These are phyloP conservation scores for Hyla sarda DNA, from an alignment of 2,113 vertebrate species.

Conservation along the genomic window DNA sequence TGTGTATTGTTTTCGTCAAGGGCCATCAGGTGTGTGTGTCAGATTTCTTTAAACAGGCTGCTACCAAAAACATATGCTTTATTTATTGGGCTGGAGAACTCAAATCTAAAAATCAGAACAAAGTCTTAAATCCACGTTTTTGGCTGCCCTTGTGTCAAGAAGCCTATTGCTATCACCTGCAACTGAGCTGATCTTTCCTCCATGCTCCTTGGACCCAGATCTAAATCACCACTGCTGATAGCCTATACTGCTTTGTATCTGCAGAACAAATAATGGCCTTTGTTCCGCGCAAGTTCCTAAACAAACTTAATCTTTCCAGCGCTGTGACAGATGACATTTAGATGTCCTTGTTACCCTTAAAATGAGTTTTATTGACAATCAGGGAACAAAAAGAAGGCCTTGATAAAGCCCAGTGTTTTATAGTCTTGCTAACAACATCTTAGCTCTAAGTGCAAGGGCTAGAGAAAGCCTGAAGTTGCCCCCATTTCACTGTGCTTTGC, in stretches of 20 bases:
- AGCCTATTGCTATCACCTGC: constrained; percentile 78
- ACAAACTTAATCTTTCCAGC: constrained; percentile 91
- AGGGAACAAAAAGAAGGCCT: constrained; percentile 85
- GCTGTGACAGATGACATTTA: constrained; percentile 88
- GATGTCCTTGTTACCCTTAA: constrained; percentile 89
- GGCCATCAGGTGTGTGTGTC: constrained; percentile 81
- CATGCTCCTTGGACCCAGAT: constrained; percentile 71
- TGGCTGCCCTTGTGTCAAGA: constrained; percentile 69
- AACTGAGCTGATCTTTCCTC: constrained; percentile 80
- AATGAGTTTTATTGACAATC: constrained; percentile 90
- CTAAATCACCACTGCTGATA: constrained; percentile 80
- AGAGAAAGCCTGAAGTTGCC: constrained; percentile 91
- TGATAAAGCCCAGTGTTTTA: constrained; percentile 86
- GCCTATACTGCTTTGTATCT: constrained; percentile 80
- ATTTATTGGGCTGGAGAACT: constrained; percentile 63
- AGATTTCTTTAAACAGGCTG: constrained; percentile 72
- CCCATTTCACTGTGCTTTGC: constrained; percentile 89
- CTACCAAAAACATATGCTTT: constrained; percentile 66
- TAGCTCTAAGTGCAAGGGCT: constrained; percentile 80
- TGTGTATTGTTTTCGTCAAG: constrained; percentile 74
- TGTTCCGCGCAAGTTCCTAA: constrained; percentile 87
- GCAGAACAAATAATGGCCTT: constrained; percentile 83
- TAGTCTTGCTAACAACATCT: constrained; percentile 85
- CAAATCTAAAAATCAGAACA: constrained; percentile 42
- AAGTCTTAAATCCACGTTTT: constrained; percentile 64